Conservation (phyloP, 2,113 vertebrate genomes). For the Chrysochloris asiatica region DNA sequence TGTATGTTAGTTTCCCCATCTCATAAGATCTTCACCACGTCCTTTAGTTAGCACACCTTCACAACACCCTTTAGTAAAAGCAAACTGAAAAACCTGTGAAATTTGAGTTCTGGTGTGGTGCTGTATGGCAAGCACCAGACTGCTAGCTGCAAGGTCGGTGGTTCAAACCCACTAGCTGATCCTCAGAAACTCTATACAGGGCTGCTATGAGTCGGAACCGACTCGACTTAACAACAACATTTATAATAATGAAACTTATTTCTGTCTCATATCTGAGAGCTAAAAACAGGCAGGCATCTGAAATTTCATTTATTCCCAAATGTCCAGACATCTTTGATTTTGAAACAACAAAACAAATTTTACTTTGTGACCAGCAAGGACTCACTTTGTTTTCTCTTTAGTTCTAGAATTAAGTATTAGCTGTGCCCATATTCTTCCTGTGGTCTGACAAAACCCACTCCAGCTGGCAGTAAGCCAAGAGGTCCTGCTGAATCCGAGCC, state of each 20-base stretch:
- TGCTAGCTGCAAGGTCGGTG: too few relatives aligned
- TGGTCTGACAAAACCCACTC: background rate
- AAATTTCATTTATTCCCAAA: background rate
- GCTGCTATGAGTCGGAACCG: too few relatives aligned
- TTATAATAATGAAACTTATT: background rate
- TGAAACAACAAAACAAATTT: slow-evolving; percentile 31
- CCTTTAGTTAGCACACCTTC: too few relatives aligned
- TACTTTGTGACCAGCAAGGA: background rate
- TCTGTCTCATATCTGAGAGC: background rate
- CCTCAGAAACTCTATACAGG: too few relatives aligned
- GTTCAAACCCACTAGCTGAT: too few relatives aligned
- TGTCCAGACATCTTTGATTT: background rate
- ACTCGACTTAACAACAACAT: accelerated
- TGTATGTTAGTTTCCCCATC: background rate
- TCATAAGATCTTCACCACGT: background rate
- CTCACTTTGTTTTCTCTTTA: slow-evolving; percentile 7
- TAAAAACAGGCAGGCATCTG: background rate
- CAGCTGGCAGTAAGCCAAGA: background rate
- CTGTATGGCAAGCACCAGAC: too few relatives aligned
- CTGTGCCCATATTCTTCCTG: background rate
- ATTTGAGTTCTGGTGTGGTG: too few relatives aligned
- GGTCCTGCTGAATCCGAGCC: background rate
- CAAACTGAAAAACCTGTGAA: background rate
- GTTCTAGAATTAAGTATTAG: background rate
- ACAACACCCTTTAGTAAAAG: too few relatives aligned